A percentile compares a stretch with the other conserved stretches of the same genome.
Evolutionary conservation across 2,113 vertebrate species (phyloP).

Genomic region (Brachypodius melanocephalos): DNA sequence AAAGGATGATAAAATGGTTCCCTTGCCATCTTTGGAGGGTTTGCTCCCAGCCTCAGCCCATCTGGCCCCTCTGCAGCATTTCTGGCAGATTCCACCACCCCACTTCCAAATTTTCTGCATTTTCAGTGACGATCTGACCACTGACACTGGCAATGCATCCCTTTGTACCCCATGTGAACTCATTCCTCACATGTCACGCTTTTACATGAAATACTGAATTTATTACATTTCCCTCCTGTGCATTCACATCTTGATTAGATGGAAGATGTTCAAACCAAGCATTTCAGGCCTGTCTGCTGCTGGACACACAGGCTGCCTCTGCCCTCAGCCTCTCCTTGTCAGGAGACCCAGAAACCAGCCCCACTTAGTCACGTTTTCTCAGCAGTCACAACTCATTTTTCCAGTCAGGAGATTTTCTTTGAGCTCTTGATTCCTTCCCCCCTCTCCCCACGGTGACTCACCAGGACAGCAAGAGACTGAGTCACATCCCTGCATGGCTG

Average conservation of each 20-base stretch:
- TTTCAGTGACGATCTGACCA: not conserved
- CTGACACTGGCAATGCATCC: not conserved
- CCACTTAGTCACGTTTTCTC: not conserved
- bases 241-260: not conserved
- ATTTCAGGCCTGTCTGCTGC: not conserved
- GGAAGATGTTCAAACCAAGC: not conserved
- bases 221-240: not conserved
- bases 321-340: not conserved
- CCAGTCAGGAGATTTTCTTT: not conserved
- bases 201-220: not conserved
- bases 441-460: not conserved
- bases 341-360: not conserved
- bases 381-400: not conserved
- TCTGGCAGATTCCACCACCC: not conserved
- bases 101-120: not conserved
- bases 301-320: not conserved
- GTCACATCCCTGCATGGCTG: not conserved
- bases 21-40: not conserved
- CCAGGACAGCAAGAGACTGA: not conserved
- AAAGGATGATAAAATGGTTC: not conserved
- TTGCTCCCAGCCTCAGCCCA: not conserved
- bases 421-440: not conserved
- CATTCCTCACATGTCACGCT: not conserved
- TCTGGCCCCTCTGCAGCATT: not conserved
- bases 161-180: not conserved